Base-by-base conservation (phyloP, 2,113 vertebrate genomes). In the Burhinus bistriatus region DNA sequence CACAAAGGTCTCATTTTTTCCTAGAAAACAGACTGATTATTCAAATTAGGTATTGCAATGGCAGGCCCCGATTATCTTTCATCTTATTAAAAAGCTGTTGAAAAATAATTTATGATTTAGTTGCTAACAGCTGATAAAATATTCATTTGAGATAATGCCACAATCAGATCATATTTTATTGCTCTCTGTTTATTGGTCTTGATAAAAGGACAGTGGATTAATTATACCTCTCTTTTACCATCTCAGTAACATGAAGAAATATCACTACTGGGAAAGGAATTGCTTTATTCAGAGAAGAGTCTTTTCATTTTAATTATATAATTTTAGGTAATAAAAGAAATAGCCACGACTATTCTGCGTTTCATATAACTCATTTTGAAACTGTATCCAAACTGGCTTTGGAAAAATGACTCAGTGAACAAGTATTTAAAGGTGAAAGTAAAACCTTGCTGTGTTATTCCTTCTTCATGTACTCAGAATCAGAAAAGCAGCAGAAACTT, bases 61-160 rank as follows among this genome's bases (percentile, higher is more conserved):
- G 78, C 34, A 97, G 80, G 32, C 27, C 75, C 52, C 81, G 78
- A 97, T 97, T 96, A 95, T 92, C 54, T 97, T 97, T 97, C 64
- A 92, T 90, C 84, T 98, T 88, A 97, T 98, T 98, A 98, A 97
- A 96, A 97, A 97, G 47, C 80, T 94, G 83, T 93, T 97, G 93
- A 96, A 97, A 97, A 97, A 97, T 95, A 97, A 97, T 98, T 97
- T 97, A 97, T 97, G 92, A 97, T 97, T 98, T 95, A 96, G 80
- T 95, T 97, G 64, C 84, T 91, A 98, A 93, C 70, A 97, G 96
- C 90, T 96, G 87, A 98, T 98, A 97, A 98, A 98, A 98, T 94
- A 97, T 94, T 98, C 91, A 96, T 97, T 97, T 97, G 94, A 96
- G 92, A 81, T 97, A 98, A 98, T 95, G 92, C 73, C 54, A 93